Percentiles rank a stretch among this genome's conserved stretches.
These are phyloP conservation scores for Oenanthe melanoleuca DNA, from an alignment of 2,113 vertebrate genomes.

Conservation along the genomic window DNA sequence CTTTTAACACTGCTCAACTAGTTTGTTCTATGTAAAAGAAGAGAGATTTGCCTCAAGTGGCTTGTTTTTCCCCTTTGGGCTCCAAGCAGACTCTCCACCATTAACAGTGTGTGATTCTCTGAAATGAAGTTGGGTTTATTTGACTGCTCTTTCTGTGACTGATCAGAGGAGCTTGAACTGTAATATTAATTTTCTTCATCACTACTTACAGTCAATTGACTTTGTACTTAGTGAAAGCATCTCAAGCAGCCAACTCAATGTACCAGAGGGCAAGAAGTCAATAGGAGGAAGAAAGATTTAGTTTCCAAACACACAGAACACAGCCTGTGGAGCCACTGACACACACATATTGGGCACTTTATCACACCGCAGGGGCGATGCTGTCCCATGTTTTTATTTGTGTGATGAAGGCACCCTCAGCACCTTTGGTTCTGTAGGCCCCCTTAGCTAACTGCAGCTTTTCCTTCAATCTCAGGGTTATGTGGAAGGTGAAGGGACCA, in stretches of 20 bases:
- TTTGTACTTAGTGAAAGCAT: slow-evolving; percentile 70
- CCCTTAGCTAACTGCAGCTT: not conserved
- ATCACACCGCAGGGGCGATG: accelerated
- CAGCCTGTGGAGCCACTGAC: not conserved
- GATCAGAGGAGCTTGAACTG: slow-evolving; percentile 70
- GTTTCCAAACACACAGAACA: slow-evolving; percentile 33
- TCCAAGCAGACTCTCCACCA: slow-evolving; percentile 47
- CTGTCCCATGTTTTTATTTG: not conserved
- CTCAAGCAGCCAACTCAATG: slow-evolving; percentile 60
- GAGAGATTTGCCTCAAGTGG: slow-evolving; percentile 67
- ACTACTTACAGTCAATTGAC: slow-evolving; percentile 74
- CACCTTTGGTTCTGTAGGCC: not conserved
- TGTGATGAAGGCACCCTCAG: not conserved
- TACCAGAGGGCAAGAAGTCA: slow-evolving; percentile 69
- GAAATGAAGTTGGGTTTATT: slow-evolving; percentile 60
- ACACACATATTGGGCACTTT: not conserved
- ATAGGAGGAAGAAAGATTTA: slow-evolving; percentile 62
- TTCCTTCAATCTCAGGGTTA: not conserved
- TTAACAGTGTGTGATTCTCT: slow-evolving; percentile 58
- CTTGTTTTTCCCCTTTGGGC: slow-evolving; percentile 57
- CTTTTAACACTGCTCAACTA: slow-evolving; percentile 79
- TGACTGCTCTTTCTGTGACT: slow-evolving; percentile 69
- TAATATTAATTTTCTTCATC: slow-evolving; percentile 74
- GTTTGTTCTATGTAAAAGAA: slow-evolving; percentile 71
- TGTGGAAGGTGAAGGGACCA: not conserved